These are phyloP conservation scores for Bathynomus jamesi DNA, from an alignment of 1,140 invertebrate genomes.

Conservation along the genomic window DNA sequence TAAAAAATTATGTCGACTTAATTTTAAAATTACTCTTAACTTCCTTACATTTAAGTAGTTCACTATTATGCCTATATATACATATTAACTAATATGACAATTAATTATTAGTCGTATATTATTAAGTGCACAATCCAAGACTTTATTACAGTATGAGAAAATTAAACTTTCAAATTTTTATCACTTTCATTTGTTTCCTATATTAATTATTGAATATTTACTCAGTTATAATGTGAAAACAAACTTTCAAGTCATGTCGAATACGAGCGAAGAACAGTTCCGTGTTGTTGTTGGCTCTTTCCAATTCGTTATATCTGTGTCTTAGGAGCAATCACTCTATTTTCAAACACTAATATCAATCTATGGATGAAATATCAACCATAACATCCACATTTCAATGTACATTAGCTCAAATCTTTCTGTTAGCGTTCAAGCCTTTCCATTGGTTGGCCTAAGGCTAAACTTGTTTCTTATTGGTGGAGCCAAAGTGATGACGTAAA, in stretches of 20 bases:
- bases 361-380: conserved; percentile 27
- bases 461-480: conserved; percentile 19
- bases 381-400: conserved; percentile 34
- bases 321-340: conserved; percentile 7
- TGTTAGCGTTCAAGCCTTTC: conserved; percentile 11
- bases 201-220: not conserved
- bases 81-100: not conserved
- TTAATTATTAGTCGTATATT: not conserved
- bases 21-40: too few species aligned
- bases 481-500: conserved; percentile 32
- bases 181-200: not conserved
- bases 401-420: conserved; percentile 32
- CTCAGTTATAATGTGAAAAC: not conserved
- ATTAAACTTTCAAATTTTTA: too few species aligned
- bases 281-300: not conserved
- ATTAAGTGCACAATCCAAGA: not conserved
- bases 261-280: not conserved
- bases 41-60: too few species aligned
- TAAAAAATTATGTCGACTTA: not conserved
- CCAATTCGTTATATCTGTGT: not conserved
- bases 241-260: not conserved
- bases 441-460: conserved; percentile 19
- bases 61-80: not conserved
- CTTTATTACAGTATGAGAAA: not conserved
- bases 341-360: conserved; percentile 32